A percentile compares a stretch with the other conserved stretches of the same genome.
These are phyloP conservation scores for Platycheirus albimanus DNA, from an alignment of 2,888 invertebrate genomes.

Conservation along the genomic window DNA sequence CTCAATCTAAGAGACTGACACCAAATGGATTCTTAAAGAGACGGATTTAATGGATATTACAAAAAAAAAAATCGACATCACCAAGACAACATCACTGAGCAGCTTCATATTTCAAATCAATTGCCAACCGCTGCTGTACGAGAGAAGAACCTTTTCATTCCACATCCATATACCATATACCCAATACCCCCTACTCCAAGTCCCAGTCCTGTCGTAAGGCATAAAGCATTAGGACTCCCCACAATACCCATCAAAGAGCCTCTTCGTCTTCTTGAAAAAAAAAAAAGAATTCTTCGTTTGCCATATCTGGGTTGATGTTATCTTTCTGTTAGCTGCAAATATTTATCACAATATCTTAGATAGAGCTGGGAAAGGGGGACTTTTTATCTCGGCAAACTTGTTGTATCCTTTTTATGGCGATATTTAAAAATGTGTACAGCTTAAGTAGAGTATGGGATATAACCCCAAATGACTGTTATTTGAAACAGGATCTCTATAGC, in stretches of 20 bases:
- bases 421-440: background rate
- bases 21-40: conserved; percentile 30
- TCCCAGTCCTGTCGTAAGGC: background rate
- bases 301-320: conserved; percentile 24
- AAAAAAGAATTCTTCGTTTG: conserved; percentile 5
- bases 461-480: background rate
- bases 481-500: background rate
- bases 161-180: too few relatives aligned
- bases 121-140: background rate
- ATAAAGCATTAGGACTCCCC: background rate
- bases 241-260: background rate
- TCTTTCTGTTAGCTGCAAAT: conserved; percentile 31
- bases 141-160: background rate
- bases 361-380: background rate
- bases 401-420: conserved; percentile 2
- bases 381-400: background rate
- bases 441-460: background rate
- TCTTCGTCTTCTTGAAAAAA: conserved; percentile 1
- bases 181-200: too few relatives aligned
- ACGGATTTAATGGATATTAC: conserved; percentile 10
- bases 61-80: background rate
- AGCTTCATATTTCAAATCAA: conserved; percentile 37
- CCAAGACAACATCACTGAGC: conserved; percentile 7
- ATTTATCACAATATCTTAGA: conserved; percentile 19
- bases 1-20: conserved; percentile 8